Percentiles rank a stretch among this genome's conserved stretches.
Conservation (phyloP, 1,140 invertebrate species). For the Drosophila dunni region DNA sequence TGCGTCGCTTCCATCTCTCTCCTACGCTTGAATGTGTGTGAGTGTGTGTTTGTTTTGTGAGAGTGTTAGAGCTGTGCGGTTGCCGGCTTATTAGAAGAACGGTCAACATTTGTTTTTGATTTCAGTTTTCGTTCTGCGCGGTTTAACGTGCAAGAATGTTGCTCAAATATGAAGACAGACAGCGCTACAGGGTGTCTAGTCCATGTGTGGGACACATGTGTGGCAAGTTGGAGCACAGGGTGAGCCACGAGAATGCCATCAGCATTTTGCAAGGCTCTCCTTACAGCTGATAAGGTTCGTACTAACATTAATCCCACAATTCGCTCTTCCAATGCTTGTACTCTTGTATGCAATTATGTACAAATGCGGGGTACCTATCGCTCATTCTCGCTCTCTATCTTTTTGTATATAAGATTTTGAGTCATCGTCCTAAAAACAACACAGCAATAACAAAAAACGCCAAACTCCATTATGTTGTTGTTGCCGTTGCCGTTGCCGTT, state of each 20-base stretch:
- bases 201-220: constrained; percentile 40
- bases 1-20: constrained; percentile 34
- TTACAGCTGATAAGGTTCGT: constrained; percentile 52
- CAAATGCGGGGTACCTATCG: not conserved
- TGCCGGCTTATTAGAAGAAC: constrained; percentile 59
- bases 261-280: constrained; percentile 27
- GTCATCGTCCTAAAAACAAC: constrained; percentile 80
- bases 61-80: constrained; percentile 32
- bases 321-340: constrained; percentile 5
- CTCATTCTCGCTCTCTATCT: constrained; percentile 1
- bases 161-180: constrained; percentile 36
- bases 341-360: constrained; percentile 4
- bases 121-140: constrained; percentile 45
- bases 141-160: constrained; percentile 64
- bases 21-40: not conserved
- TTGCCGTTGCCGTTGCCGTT: constrained; percentile 32
- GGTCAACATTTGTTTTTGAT: constrained; percentile 66
- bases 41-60: not conserved
- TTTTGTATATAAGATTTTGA: constrained; percentile 44
- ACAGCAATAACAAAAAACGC: constrained; percentile 58
- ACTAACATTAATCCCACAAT: constrained; percentile 4
- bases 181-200: constrained; percentile 55
- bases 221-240: constrained; percentile 29
- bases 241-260: constrained; percentile 11
- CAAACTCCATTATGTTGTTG: constrained; percentile 52